These are phyloP conservation scores for Pycnomerus fuliginosus DNA, from an alignment of 2,888 invertebrate species.

Conservation along the genomic window DNA sequence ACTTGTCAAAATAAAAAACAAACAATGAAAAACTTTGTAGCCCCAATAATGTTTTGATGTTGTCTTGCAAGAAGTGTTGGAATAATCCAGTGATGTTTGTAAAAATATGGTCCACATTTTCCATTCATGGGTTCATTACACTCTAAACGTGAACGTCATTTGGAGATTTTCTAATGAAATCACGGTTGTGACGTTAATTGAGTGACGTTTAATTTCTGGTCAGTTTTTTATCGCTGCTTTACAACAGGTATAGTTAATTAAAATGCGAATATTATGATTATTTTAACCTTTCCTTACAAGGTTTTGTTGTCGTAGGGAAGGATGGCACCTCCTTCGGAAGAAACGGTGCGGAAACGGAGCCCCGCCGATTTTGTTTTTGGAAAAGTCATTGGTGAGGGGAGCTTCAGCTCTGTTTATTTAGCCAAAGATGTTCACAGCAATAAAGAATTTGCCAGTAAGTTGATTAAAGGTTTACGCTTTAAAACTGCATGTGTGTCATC, in stretches of 20 bases:
- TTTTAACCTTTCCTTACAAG: not conserved
- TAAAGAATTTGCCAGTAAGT: slow-evolving; percentile 92
- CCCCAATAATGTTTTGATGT: slow-evolving; percentile 2
- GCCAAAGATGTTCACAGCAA: slow-evolving; percentile 88
- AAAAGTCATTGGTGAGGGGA: slow-evolving; percentile 94
- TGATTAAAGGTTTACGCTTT: too few relatives aligned
- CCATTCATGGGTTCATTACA: slow-evolving; percentile 10
- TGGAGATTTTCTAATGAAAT: too few relatives aligned
- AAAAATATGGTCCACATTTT: slow-evolving; percentile 1
- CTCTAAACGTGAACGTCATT: slow-evolving; percentile 15
- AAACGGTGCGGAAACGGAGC: slow-evolving; percentile 63
- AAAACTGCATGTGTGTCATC: too few relatives aligned
- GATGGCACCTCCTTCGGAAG: slow-evolving; percentile 48
- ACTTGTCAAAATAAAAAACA: too few relatives aligned
- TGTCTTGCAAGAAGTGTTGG: not conserved
- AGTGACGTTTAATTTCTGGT: slow-evolving; percentile 15
- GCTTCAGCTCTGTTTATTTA: slow-evolving; percentile 93
- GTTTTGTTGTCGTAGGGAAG: not conserved
- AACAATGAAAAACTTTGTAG: slow-evolving; percentile 5
- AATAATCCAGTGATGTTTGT: not conserved
- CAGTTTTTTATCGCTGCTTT: slow-evolving; percentile 9
- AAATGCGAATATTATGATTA: not conserved
- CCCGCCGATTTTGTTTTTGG: slow-evolving; percentile 94
- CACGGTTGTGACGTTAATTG: slow-evolving; percentile 17
- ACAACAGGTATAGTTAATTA: slow-evolving; percentile 11